Conservation (phyloP, 2,888 invertebrate species). For the Ormia ochracea region DNA sequence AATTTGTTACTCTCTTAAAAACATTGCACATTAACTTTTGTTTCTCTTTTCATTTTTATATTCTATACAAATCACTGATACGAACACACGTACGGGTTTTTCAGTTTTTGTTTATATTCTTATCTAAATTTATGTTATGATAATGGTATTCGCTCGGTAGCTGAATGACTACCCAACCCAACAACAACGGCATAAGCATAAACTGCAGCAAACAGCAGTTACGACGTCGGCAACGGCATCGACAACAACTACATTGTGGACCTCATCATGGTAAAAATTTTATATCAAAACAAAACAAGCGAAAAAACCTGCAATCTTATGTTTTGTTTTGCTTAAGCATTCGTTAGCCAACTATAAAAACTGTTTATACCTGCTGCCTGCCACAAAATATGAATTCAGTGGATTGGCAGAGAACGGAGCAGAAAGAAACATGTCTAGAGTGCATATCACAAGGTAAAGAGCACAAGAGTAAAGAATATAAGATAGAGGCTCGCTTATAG, state of each 20-base stretch:
- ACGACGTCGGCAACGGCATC: conserved; percentile 5
- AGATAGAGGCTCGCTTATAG: conserved; percentile 30
- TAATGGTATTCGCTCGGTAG: conserved; percentile 41
- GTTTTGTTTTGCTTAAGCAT: conserved; percentile 74
- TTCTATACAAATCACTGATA: conserved; percentile 54
- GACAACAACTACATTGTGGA: conserved; percentile 3
- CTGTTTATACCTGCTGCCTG: conserved; percentile 60
- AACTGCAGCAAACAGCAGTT: conserved; percentile 2
- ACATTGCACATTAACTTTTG: not conserved
- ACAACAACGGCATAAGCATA: conserved; percentile 43
- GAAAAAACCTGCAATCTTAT: conserved; percentile 65
- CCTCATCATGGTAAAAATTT: conserved; percentile 44
- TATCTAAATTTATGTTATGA: conserved; percentile 59
- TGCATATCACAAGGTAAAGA: conserved; percentile 3
- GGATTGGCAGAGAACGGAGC: conserved; percentile 10
- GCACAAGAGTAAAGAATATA: conserved; percentile 32
- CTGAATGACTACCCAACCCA: conserved; percentile 31
- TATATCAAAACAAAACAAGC: conserved; percentile 58
- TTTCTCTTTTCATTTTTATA: conserved; percentile 44
- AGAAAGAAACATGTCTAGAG: conserved; percentile 4
- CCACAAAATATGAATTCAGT: conserved; percentile 13
- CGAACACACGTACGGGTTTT: conserved; percentile 28
- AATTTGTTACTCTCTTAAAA: conserved; percentile 39
- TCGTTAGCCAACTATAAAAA: conserved; percentile 64
- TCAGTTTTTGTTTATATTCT: conserved; percentile 60